Base-by-base conservation (phyloP, 37 sponge, comb jelly and placozoan genomes). In the Crambe crambe region DNA sequence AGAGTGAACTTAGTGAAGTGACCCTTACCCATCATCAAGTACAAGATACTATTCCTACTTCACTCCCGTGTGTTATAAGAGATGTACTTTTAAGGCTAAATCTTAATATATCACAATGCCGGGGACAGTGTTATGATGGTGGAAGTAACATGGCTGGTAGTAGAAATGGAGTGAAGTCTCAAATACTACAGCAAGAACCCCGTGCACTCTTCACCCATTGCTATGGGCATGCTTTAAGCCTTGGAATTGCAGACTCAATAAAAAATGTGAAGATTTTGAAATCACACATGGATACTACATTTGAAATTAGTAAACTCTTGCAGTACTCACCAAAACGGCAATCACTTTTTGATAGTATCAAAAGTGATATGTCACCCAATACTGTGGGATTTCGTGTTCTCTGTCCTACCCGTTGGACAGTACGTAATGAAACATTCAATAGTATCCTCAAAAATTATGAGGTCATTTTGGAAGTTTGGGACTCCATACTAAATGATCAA, bases 181-280 rank as follows among this genome's bases (percentile, higher is more conserved):
- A 85, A 47, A 77, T 85, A 58, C 37, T 61, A 4, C n/a, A 29
- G 68, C 47, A 78, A 30, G 78, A 85, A 59, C 86, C 86, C 67
- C 70, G 31, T 25, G 84, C 76, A 31, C 22, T 82, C 39, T 82
- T 41, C 38, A 82, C 54, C 27, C 82, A 82, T 42, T 82, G 82
- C 65, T 85, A 85, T 76, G 86, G 78, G 23, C 79, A 85, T 85
- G 70, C 86, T 8, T 72, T 85, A 1, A 85, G 70, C 62, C 63
- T 85, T 38, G 79, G n/a, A n/a, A n/a, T n/a, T n/a, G n/a, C n/a
- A n/a, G n/a, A n/a, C n/a, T n/a, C n/a, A n/a, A n/a, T n/a, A n/a
- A n/a, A n/a, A n/a, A n/a, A n/a, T n/a, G n/a, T n/a, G n/a, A n/a
- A n/a, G n/a, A n/a, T n/a, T n/a, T 72, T 62, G 29, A 72, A 58